Evolutionary conservation across 1,140 invertebrate genomes (phyloP).

Genomic region (Drosophila azteca): DNA sequence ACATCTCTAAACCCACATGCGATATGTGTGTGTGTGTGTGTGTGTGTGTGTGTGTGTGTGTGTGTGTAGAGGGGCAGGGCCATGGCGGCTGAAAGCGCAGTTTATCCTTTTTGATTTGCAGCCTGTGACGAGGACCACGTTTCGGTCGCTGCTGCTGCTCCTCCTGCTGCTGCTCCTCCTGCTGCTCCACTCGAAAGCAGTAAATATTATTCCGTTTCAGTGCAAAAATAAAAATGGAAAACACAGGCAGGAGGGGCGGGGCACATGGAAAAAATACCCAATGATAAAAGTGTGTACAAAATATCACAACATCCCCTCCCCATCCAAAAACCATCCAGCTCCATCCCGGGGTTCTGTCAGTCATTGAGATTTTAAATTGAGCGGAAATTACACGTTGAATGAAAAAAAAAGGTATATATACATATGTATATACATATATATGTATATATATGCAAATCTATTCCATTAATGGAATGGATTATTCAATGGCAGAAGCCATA

Average conservation of each 20-base stretch:
- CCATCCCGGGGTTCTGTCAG: background rate
- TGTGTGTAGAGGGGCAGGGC: background rate
- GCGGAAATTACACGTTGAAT: constrained; percentile 61
- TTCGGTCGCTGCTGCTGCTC: constrained; percentile 37
- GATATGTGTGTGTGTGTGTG: background rate
- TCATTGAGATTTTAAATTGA: constrained; percentile 51
- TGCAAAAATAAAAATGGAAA: constrained; percentile 59
- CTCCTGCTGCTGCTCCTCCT: constrained; percentile 44
- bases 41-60: background rate
- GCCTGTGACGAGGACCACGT: constrained; percentile 27
- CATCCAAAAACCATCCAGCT: constrained; percentile 5
- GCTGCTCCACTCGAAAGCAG: constrained; percentile 43
- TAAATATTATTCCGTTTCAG: constrained; percentile 74
- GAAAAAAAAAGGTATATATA: constrained; percentile 39
- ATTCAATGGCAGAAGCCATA: too few species aligned
- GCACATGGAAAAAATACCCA: constrained; percentile 17
- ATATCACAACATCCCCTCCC: constrained; percentile 7
- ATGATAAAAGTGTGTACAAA: constrained; percentile 14
- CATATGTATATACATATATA: too few species aligned
- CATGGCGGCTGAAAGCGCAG: constrained; percentile 73
- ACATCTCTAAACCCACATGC: constrained; percentile 21
- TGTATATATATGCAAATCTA: constrained; percentile 16
- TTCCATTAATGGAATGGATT: too few species aligned
- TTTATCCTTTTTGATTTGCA: constrained; percentile 82
- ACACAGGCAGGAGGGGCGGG: constrained; percentile 24